phyloP scores from a whole-genome alignment of 2,888 invertebrate genomes.

The Charanyca ferruginea region DNA sequence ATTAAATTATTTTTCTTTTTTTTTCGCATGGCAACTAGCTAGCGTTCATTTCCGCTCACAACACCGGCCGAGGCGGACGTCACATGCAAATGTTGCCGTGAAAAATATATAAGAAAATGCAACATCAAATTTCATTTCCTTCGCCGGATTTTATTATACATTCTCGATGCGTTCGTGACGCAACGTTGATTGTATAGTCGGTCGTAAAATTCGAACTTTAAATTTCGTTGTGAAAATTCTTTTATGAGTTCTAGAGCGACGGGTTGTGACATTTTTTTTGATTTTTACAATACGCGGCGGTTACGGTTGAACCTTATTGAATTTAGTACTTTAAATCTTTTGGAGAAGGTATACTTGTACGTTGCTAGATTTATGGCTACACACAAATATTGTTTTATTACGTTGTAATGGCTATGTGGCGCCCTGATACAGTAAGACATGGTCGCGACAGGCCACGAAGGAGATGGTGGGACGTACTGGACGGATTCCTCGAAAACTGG shows the following conservation, averaged over 20 bases:
- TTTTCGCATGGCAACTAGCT: constrained; percentile 52
- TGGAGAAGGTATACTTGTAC: not conserved
- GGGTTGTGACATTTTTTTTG: constrained; percentile 50
- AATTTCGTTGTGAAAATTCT: constrained; percentile 63
- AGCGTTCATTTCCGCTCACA: constrained; percentile 70
- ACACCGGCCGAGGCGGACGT: constrained; percentile 71
- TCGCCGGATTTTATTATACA: constrained; percentile 80
- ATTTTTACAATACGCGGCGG: constrained; percentile 27
- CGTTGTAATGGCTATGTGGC: not conserved
- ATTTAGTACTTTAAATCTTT: constrained; percentile 37
- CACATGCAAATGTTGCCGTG: constrained; percentile 77
- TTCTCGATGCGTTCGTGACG: constrained; percentile 80
- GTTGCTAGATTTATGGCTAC: not conserved
- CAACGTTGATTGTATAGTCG: constrained; percentile 78
- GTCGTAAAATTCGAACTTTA: constrained; percentile 73
- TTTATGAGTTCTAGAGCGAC: constrained; percentile 52
- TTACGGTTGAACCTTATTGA: constrained; percentile 49
- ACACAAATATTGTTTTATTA: not conserved
- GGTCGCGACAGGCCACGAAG: no score
- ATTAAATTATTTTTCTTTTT: constrained; percentile 53
- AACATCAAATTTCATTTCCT: constrained; percentile 80
- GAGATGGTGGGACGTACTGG: no score
- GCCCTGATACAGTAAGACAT: no score
- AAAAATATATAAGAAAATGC: constrained; percentile 78
- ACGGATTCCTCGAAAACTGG: no score